phyloP scores from a whole-genome alignment of 2,797 vertebrate genomes.

The Spheniscus humboldti region DNA sequence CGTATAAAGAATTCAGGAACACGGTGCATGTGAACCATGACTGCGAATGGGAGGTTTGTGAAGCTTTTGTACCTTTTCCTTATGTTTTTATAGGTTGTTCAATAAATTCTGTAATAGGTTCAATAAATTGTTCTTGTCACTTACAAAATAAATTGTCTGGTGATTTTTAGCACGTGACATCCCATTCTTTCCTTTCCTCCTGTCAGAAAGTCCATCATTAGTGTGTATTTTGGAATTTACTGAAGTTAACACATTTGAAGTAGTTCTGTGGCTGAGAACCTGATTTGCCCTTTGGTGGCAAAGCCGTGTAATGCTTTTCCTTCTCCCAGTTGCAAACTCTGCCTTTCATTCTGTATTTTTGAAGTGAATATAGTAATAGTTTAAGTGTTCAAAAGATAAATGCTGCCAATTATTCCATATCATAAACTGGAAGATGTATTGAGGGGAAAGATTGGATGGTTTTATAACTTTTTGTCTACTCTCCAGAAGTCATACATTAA shows the following conservation, averaged over 20 bases:
- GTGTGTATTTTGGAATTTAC: not conserved
- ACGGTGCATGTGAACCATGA: not conserved
- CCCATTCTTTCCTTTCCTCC: not conserved
- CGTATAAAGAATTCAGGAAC: not conserved
- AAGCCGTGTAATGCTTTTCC: not conserved
- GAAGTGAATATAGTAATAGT: not conserved
- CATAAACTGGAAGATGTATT: not conserved
- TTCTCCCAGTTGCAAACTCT: not conserved
- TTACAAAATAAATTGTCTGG: not conserved
- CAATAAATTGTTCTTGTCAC: not conserved
- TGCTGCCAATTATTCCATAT: not conserved
- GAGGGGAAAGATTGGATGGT: not conserved
- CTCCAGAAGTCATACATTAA: not conserved
- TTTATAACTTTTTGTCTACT: not conserved
- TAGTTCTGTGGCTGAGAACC: not conserved
- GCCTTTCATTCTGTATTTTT: not conserved
- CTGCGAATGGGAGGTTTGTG: not conserved
- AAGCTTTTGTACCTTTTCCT: not conserved
- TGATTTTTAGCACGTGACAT: not conserved
- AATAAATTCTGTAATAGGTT: not conserved
- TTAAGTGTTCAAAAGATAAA: slow-evolving; percentile 5
- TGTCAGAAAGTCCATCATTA: not conserved
- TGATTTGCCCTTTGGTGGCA: not conserved
- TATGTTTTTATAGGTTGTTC: not conserved
- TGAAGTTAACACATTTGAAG: not conserved